Evolutionary conservation across 2,113 vertebrate species (phyloP).

Genomic region (Brevimyrus niger): DNA sequence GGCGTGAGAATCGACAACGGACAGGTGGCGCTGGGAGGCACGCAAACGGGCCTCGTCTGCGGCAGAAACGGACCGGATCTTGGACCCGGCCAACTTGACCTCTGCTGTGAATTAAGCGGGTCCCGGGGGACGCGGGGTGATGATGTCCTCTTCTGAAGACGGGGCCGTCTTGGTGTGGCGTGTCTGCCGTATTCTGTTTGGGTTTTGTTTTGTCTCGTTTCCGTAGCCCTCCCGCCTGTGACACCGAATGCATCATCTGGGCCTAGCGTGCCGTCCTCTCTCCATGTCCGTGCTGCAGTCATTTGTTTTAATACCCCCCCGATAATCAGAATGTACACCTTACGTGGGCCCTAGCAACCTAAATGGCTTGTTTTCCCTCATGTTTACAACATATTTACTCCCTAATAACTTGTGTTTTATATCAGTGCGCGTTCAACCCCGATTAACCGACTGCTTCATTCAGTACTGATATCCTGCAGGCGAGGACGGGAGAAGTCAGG

Average conservation of each 20-base stretch:
- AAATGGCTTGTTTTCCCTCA: constrained; percentile 21
- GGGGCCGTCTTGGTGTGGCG: background rate
- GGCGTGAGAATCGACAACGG: background rate
- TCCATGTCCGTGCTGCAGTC: constrained; percentile 55
- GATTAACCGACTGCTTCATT: background rate
- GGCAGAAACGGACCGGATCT: background rate
- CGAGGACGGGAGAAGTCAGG: background rate
- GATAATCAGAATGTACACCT: constrained; percentile 15
- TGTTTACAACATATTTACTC: background rate
- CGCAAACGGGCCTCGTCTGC: background rate
- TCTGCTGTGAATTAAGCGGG: background rate
- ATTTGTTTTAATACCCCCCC: constrained; percentile 53
- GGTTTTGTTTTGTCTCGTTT: constrained; percentile 31
- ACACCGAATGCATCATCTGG: constrained; percentile 52
- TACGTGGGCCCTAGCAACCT: background rate
- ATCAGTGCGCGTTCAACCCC: background rate
- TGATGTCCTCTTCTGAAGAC: background rate
- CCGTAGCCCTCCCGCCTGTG: constrained; percentile 47
- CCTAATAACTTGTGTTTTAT: background rate
- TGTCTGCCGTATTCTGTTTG: background rate
- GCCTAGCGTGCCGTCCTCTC: constrained; percentile 46
- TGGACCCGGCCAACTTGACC: background rate
- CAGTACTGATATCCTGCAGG: background rate
- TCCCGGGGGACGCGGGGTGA: background rate
- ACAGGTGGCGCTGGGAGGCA: background rate